These are phyloP conservation scores for Ginglymostoma cirratum DNA, from an alignment of 2,113 vertebrate genomes.

Conservation along the genomic window DNA sequence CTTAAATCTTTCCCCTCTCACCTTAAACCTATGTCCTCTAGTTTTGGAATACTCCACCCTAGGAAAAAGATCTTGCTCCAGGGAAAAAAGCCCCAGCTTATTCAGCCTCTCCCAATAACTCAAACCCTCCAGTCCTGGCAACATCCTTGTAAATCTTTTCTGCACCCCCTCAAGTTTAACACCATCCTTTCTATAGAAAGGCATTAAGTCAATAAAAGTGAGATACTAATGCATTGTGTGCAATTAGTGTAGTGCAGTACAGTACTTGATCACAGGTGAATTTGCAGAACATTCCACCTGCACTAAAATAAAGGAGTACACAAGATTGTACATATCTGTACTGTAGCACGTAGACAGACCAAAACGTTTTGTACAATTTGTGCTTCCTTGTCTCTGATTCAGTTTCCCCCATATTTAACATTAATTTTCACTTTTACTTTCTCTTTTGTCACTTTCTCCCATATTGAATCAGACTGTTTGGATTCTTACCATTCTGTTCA, in stretches of 20 bases:
- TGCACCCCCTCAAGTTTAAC: too few relatives aligned
- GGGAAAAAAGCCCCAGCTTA: too few relatives aligned
- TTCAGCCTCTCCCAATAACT: too few relatives aligned
- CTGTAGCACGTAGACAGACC: background rate
- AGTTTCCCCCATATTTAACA: background rate
- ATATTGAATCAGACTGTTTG: background rate
- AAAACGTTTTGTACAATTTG: background rate
- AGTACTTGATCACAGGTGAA: background rate
- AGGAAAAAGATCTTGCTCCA: too few relatives aligned
- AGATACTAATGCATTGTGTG: background rate
- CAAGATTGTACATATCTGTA: background rate
- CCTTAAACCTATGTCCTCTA: too few relatives aligned
- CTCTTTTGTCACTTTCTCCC: background rate
- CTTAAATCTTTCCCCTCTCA: too few relatives aligned
- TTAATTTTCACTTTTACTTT: background rate
- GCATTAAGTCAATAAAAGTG: background rate
- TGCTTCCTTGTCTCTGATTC: background rate
- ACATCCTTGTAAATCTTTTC: too few relatives aligned
- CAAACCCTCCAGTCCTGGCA: too few relatives aligned
- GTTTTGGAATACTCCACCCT: too few relatives aligned
- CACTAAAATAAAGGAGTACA: background rate
- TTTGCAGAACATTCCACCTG: background rate
- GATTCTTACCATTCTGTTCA: background rate
- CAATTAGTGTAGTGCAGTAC: background rate
- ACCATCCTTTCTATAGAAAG: too few relatives aligned